Evolutionary conservation across 2,797 vertebrate genomes (phyloP).

Genomic region (Myiothlypis chrysogaster): DNA sequence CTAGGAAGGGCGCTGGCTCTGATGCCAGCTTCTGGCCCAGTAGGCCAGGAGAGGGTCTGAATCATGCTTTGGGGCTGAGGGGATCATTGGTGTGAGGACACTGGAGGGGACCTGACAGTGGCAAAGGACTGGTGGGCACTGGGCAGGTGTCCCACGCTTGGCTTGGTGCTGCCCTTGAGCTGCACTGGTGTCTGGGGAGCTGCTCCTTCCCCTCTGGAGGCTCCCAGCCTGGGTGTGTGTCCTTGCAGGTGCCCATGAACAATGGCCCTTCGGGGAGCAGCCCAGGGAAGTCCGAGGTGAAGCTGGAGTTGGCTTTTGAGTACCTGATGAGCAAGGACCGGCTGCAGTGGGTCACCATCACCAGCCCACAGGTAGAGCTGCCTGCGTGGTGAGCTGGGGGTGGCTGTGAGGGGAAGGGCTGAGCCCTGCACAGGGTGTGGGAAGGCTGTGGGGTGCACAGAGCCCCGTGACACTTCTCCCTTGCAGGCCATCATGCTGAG

Average conservation of each 20-base stretch:
- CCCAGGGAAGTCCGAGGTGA: slow-evolving; percentile 88
- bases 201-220: background rate
- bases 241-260: slow-evolving; percentile 84
- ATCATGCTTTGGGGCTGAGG: background rate
- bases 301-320: slow-evolving; percentile 95
- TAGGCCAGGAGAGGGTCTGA: too few species aligned
- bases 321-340: slow-evolving; percentile 99
- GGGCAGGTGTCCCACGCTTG: background rate
- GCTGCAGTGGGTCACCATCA: slow-evolving; percentile 98
- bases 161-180: background rate
- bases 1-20: background rate
- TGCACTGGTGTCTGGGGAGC: background rate
- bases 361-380: slow-evolving; percentile 89
- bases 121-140: background rate
- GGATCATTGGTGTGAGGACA: accelerated
- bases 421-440: accelerated
- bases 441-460: background rate
- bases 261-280: slow-evolving; percentile 85
- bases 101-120: background rate
- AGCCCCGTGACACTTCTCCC: accelerated
- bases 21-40: background rate
- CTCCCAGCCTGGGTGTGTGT: background rate
- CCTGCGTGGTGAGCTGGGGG: background rate
- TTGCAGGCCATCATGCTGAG: slow-evolving; percentile 98
- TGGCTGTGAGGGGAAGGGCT: background rate